A percentile compares a stretch with the other conserved stretches of the same genome.
Conservation (phyloP, 2,113 vertebrate genomes). For the Aspiorhynchus laticeps region DNA sequence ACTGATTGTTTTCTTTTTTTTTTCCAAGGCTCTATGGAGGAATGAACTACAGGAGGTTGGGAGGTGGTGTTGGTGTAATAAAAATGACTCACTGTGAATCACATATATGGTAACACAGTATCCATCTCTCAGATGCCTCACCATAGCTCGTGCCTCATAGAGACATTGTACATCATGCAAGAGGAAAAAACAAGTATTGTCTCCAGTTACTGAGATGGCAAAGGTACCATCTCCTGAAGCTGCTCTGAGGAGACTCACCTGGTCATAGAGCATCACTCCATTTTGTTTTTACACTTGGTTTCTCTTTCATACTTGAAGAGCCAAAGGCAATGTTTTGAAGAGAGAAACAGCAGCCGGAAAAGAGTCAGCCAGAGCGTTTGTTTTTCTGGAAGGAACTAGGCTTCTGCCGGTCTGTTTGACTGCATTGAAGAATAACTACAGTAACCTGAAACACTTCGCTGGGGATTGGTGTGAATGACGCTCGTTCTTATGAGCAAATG, state of each 20-base stretch:
- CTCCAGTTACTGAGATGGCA: slow-evolving; percentile 35
- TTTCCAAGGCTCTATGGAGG: slow-evolving; percentile 89
- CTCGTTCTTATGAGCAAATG: not conserved
- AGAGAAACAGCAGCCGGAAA: not conserved
- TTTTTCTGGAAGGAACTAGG: slow-evolving; percentile 33
- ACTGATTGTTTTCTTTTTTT: slow-evolving; percentile 26
- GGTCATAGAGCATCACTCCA: not conserved
- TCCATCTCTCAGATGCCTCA: slow-evolving; percentile 49
- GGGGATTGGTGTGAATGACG: not conserved
- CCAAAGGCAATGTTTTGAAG: slow-evolving; percentile 29
- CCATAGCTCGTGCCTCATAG: slow-evolving; percentile 65
- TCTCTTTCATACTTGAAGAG: not conserved
- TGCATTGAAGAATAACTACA: not conserved
- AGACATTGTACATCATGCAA: slow-evolving; percentile 58
- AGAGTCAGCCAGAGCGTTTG: not conserved
- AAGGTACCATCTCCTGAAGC: slow-evolving; percentile 32
- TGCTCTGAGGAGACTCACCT: slow-evolving; percentile 29
- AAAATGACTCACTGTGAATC: slow-evolving; percentile 99
- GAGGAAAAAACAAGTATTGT: slow-evolving; percentile 4
- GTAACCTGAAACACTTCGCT: not conserved
- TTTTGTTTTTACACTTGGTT: not conserved
- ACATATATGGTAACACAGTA: slow-evolving; percentile 93
- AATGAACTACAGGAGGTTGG: slow-evolving; percentile 98
- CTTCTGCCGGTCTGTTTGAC: slow-evolving; percentile 28
- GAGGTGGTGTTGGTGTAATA: slow-evolving; percentile 96